These are phyloP conservation scores for Sinopyrophorus schimmeli DNA, from an alignment of 2,888 invertebrate species.

Conservation along the genomic window DNA sequence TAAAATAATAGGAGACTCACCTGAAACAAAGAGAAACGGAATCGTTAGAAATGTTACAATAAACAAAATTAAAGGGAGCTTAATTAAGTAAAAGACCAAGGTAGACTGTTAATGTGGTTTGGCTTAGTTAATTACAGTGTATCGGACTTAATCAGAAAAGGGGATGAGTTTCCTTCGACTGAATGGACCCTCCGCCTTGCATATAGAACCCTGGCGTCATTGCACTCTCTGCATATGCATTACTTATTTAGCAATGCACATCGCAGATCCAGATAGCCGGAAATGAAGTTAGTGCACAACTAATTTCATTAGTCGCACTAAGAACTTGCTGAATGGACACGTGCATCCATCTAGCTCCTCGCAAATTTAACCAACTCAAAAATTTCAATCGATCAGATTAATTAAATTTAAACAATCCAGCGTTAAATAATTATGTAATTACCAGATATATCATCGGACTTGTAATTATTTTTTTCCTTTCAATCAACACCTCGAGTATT, in stretches of 20 bases:
- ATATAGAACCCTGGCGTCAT: conserved; percentile 23
- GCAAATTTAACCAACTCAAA: no score
- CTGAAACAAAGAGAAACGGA: conserved; percentile 17
- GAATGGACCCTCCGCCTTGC: conserved; percentile 14
- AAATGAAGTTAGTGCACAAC: conserved; percentile 12
- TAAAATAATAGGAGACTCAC: no score
- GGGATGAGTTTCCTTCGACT: conserved; percentile 14
- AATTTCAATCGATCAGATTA: no score
- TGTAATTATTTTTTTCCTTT: no score
- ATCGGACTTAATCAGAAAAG: conserved; percentile 29
- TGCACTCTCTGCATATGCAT: conserved; percentile 29
- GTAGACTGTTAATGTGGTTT: conserved; percentile 27
- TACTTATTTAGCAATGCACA: conserved; percentile 26
- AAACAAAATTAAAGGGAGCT: not conserved
- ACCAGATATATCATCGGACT: no score
- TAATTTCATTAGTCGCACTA: conserved; percentile 25
- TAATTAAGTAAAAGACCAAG: no score
- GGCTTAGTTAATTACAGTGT: conserved; percentile 29
- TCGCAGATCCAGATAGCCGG: conserved; percentile 22
- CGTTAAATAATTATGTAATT: no score
- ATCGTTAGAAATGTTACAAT: conserved; percentile 2
- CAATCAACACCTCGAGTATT: not conserved
- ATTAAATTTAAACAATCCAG: no score
- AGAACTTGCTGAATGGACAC: conserved; percentile 9
- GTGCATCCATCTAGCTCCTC: no score